Percentiles rank a stretch among this genome's conserved stretches.
Evolutionary conservation across 2,113 vertebrate species (phyloP).

Genomic region (Gobio gobio): DNA sequence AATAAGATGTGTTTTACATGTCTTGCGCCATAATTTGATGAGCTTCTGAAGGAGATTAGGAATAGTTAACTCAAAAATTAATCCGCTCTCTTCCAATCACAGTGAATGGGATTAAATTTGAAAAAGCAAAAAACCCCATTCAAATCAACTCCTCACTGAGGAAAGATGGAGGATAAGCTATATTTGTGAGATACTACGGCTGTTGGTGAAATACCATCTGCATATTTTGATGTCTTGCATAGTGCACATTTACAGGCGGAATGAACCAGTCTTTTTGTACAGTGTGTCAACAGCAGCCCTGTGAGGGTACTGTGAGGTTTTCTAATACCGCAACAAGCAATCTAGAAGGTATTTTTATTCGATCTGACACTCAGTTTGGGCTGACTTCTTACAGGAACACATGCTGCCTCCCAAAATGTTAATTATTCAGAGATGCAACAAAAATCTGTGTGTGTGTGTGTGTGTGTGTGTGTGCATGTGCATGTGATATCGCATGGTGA

Average conservation of each 20-base stretch:
- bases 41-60: background rate
- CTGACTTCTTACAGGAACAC: conserved; percentile 32
- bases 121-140: background rate
- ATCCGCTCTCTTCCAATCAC: background rate
- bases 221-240: background rate
- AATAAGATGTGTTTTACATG: background rate
- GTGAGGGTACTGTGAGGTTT: background rate
- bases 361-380: conserved; percentile 28
- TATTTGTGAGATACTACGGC: background rate
- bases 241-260: background rate
- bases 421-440: conserved; percentile 46
- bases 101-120: background rate
- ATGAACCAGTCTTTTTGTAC: background rate
- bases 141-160: background rate
- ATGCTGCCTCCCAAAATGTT: conserved; percentile 39
- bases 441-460: conserved; percentile 25
- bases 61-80: background rate
- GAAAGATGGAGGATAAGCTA: background rate
- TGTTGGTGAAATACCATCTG: background rate
- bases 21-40: background rate
- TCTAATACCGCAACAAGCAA: conserved; percentile 21
- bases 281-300: background rate
- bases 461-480: background rate
- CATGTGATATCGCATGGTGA: background rate
- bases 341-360: conserved; percentile 26